Evolutionary conservation across 2,113 vertebrate species (phyloP).

Genomic region (Poicephalus meyeri): DNA sequence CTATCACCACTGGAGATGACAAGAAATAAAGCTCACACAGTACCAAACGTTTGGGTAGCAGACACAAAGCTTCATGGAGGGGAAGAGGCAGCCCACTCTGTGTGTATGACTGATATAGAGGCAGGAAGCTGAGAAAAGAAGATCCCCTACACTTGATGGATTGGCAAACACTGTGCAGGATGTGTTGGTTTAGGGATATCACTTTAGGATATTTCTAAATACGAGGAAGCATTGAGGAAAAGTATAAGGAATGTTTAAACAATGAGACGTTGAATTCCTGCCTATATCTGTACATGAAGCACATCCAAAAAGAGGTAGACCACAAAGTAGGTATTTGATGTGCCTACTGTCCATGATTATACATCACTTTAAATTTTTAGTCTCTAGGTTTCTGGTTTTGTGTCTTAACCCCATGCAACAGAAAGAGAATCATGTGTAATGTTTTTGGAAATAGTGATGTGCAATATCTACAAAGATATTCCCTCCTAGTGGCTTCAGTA

Average conservation of each 20-base stretch:
- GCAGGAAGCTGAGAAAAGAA: not conserved
- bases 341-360: not conserved
- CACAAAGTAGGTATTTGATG: not conserved
- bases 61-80: not conserved
- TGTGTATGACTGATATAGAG: not conserved
- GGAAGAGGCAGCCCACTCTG: accelerated
- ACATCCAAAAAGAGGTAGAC: not conserved
- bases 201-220: not conserved
- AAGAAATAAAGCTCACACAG: not conserved
- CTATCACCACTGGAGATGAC: not conserved
- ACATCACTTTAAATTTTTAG: not conserved
- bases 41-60: not conserved
- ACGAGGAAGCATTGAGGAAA: not conserved
- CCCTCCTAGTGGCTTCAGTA: not conserved
- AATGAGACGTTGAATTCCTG: not conserved
- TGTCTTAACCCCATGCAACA: not conserved
- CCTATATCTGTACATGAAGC: not conserved
- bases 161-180: not conserved
- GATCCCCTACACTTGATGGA: not conserved
- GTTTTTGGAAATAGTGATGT: not conserved
- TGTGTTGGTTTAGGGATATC: not conserved
- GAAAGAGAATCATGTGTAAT: not conserved
- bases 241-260: not conserved
- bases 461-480: not conserved
- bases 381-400: not conserved